Percentiles rank a stretch among this genome's conserved stretches.
Conservation (phyloP, 2,888 invertebrate species). For the Trissoscelio sp. region DNA sequence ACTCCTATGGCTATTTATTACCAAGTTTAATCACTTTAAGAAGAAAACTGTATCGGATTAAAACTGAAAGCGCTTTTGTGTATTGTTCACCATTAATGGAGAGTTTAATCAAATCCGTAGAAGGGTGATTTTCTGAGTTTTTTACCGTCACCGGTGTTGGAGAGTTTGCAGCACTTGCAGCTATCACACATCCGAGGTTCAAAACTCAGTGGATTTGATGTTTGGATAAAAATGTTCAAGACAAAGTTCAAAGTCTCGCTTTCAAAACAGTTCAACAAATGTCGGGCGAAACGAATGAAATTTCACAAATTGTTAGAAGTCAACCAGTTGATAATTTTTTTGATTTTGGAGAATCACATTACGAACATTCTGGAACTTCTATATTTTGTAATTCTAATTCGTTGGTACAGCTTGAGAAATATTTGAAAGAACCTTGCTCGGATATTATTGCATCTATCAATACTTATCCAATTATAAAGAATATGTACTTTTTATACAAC, state of each 20-base stretch:
- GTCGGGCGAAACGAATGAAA: too few relatives aligned
- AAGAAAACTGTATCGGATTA: not conserved
- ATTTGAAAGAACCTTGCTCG: too few relatives aligned
- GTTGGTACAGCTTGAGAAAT: too few relatives aligned
- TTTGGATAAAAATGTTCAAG: not conserved
- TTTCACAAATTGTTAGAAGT: too few relatives aligned
- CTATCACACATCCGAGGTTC: constrained; percentile 10
- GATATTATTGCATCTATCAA: too few relatives aligned
- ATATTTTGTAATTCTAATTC: too few relatives aligned
- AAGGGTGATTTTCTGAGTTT: not conserved
- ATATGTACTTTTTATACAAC: too few relatives aligned
- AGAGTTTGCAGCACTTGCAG: constrained; percentile 19
- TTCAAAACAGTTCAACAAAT: too few relatives aligned
- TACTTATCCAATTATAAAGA: too few relatives aligned
- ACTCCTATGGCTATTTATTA: not conserved
- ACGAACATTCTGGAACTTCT: too few relatives aligned
- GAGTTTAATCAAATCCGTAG: not conserved
- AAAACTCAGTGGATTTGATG: not conserved
- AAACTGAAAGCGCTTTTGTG: not conserved
- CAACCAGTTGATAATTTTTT: too few relatives aligned
- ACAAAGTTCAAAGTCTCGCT: constrained; percentile 2
- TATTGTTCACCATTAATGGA: not conserved
- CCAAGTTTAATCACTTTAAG: constrained; percentile 19
- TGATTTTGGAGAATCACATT: too few relatives aligned
- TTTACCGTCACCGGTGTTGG: constrained; percentile 5